Evolutionary conservation across 2,113 vertebrate species (phyloP), one percentile per base, ranked within the genome.

Genomic region (Prionailurus bengalensis): DNA sequence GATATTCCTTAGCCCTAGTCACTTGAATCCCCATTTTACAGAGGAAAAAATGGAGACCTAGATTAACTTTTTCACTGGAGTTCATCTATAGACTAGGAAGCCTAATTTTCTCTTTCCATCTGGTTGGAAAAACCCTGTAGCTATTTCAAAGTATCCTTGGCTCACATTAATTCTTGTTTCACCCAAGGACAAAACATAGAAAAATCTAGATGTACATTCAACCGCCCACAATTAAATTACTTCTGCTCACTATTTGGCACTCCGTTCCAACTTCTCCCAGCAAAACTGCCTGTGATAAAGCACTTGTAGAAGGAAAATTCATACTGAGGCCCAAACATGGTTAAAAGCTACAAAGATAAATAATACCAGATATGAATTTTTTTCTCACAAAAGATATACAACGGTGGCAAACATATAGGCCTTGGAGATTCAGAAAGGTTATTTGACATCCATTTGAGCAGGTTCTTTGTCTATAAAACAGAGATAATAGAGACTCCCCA

Each of bases 261-360:
- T 36, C 6, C 13, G 65, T 76, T 87, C 53, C 39, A 87, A 45
- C 21, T 39, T 95, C 27, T 68, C 27, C 16, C 45, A 89, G 39
- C 0, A 91, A 81, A 82, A 53, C 21, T 63, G 48, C 51, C 45
- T n/a, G 7, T 48, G 42, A 81, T 39, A 84, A 90, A 96, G 36
- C 61, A 87, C 80, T 45, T 53, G 6, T 29, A n/a, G 16, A 31
- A 0, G 5, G 2, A 27, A 21, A 74, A 53, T 51, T 89, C 23
- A 86, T 68, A 89, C 1, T 65, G 73, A 96, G 86, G 61, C 6
- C 33, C 21, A 94, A 53, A 79, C 13, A 89, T 31, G n/a, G 88
- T 42, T 53, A 63, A 79, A 95, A 96, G 11, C 55, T 61, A 12
- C 11, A 90, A 82, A 96, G 55, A 42, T n/a, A 97, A 95, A 76